phyloP scores from a whole-genome alignment of 2,888 invertebrate species.

The Parthenolecanium corni region DNA sequence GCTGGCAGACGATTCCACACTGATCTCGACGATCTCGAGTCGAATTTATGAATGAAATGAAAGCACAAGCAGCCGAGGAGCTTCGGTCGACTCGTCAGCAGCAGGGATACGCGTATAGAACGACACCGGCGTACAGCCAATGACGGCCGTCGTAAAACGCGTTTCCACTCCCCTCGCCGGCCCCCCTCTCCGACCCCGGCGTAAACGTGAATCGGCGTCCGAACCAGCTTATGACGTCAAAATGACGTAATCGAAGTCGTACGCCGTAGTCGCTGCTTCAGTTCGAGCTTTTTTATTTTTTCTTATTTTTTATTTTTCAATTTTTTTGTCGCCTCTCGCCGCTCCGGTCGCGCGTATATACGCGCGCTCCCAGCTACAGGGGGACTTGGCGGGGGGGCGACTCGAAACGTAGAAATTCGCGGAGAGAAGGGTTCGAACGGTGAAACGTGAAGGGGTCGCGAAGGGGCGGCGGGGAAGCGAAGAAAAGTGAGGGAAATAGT shows the following conservation, averaged over 20 bases:
- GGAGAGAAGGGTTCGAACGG: background rate
- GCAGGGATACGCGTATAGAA: slow-evolving; percentile 5
- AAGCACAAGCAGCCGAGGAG: no score
- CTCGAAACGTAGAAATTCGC: background rate
- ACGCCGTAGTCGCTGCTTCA: no score
- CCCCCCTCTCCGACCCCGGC: no score
- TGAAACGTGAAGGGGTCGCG: no score
- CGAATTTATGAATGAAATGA: slow-evolving; percentile 27
- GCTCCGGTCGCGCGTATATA: background rate
- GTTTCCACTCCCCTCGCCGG: background rate
- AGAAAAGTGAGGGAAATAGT: background rate
- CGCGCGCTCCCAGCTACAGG: no score
- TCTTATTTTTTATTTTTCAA: no score
- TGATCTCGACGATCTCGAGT: slow-evolving; percentile 22
- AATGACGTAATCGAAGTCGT: slow-evolving; percentile 26
- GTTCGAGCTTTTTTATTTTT: no score
- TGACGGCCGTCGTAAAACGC: slow-evolving; percentile 13
- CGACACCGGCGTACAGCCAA: slow-evolving; percentile 5
- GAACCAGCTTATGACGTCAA: slow-evolving; percentile 21
- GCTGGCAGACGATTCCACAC: slow-evolving; percentile 22
- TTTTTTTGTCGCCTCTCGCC: background rate
- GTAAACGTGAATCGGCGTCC: background rate
- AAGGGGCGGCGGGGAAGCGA: background rate
- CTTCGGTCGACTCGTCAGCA: slow-evolving; percentile 4
- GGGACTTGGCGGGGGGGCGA: background rate